phyloP scores from a whole-genome alignment of 2,113 vertebrate species.

The Tychaedon coryphoeus region DNA sequence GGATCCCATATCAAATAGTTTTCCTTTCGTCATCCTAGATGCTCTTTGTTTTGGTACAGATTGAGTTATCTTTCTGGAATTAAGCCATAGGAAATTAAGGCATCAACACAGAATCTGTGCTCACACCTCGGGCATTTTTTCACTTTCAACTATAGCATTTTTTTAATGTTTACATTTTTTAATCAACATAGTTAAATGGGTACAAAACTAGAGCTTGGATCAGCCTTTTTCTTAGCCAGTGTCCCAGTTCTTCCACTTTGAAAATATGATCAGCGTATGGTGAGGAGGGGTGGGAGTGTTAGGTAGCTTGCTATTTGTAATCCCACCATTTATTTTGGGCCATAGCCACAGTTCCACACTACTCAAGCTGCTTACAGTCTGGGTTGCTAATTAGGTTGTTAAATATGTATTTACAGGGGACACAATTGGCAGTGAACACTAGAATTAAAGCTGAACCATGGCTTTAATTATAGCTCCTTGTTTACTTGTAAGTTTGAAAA shows the following conservation, averaged over 20 bases:
- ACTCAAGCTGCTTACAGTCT: constrained; percentile 60
- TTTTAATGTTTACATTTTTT: not conserved
- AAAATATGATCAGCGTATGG: constrained; percentile 33
- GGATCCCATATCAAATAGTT: not conserved
- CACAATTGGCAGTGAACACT: constrained; percentile 56
- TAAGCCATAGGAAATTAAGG: not conserved
- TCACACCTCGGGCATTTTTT: not conserved
- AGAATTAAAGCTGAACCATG: constrained; percentile 59
- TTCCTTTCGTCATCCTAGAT: not conserved
- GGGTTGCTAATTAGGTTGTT: constrained; percentile 63
- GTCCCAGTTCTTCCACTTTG: constrained; percentile 36
- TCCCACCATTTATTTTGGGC: constrained; percentile 63
- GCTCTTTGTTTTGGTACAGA: not conserved
- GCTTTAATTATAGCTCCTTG: constrained; percentile 62
- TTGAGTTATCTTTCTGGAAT: not conserved
- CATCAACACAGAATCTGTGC: not conserved
- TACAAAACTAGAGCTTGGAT: not conserved
- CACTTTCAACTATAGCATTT: not conserved
- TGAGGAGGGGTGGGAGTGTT: constrained; percentile 48
- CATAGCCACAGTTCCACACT: constrained; percentile 50
- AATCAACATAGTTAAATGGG: not conserved
- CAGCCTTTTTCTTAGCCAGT: not conserved
- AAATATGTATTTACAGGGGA: constrained; percentile 61
- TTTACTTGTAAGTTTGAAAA: constrained; percentile 51
- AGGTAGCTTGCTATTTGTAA: constrained; percentile 58